Conservation (phyloP, 2,797 vertebrate genomes). For the Cygnus olor region DNA sequence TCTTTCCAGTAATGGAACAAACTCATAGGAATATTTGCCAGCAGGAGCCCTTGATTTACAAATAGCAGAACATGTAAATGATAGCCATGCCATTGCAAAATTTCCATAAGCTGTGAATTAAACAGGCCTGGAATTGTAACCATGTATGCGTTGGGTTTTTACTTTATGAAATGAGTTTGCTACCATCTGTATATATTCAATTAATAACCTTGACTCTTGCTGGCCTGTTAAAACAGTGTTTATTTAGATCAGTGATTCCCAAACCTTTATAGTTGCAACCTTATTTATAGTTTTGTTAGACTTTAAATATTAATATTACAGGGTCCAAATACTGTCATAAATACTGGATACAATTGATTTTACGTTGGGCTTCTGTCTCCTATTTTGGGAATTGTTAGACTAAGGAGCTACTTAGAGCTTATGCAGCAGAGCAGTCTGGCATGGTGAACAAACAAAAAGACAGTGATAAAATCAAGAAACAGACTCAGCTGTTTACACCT, state of each 20-base stretch:
- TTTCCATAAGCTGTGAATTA: constrained; percentile 9
- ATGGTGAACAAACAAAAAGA: not conserved
- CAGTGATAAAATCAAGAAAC: not conserved
- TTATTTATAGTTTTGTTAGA: constrained; percentile 37
- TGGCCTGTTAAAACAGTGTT: not conserved
- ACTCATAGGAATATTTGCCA: not conserved
- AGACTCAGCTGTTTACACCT: not conserved
- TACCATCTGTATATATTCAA: not conserved
- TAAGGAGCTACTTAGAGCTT: not conserved
- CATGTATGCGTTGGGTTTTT: not conserved
- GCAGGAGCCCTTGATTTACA: not conserved
- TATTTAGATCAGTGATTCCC: not conserved
- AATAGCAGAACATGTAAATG: not conserved
- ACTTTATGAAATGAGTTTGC: not conserved
- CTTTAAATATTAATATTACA: not conserved
- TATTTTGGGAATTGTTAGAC: constrained; percentile 1
- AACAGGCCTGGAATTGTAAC: not conserved
- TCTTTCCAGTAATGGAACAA: not conserved
- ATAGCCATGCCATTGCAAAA: not conserved
- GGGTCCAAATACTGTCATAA: not conserved
- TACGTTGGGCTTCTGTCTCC: not conserved
- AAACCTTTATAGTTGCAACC: not conserved
- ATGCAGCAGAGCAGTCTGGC: not conserved
- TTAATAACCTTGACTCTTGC: not conserved
- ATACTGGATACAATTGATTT: not conserved